Evolutionary conservation across 35 echinoderm and acorn worm genomes (phyloP).

Genomic region (Antedon bifida): DNA sequence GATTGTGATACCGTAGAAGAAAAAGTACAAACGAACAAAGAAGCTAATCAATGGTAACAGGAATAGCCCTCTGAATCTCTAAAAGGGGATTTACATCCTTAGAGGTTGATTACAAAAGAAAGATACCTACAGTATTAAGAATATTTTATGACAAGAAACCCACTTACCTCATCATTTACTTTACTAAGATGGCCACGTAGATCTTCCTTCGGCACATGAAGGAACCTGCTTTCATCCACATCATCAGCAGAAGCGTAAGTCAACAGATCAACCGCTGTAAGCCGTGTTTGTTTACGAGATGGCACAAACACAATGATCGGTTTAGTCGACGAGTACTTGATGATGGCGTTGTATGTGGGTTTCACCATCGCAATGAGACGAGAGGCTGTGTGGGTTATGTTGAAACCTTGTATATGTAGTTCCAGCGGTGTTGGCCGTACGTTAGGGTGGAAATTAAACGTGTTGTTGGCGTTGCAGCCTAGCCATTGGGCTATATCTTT

Average conservation of each 20-base stretch:
- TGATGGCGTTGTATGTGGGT: conserved; percentile 87
- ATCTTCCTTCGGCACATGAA: conserved; percentile 79
- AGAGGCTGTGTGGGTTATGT: conserved; percentile 95
- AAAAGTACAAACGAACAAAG: too few relatives aligned
- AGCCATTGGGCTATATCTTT: conserved; percentile 96
- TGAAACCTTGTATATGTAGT: conserved; percentile 95
- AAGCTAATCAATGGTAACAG: too few relatives aligned
- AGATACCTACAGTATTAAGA: too few relatives aligned
- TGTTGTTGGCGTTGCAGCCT: conserved; percentile 73
- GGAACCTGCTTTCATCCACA: conserved; percentile 61
- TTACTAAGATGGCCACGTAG: conserved; percentile 25
- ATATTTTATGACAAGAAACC: too few relatives aligned
- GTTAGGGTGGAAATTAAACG: conserved; percentile 98
- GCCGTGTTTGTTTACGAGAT: conserved; percentile 88
- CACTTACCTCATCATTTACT: conserved; percentile 19
- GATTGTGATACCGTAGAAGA: too few relatives aligned
- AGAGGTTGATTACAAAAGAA: too few relatives aligned
- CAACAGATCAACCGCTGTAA: conserved; percentile 93
- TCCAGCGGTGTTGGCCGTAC: conserved; percentile 86
- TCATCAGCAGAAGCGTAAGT: conserved; percentile 91
- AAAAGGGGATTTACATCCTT: too few relatives aligned
- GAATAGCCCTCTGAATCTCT: too few relatives aligned
- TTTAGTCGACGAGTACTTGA: conserved; percentile 73
- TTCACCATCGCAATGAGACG: conserved; percentile 99
- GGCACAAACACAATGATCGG: conserved; percentile 95